Base-by-base conservation (phyloP, 2,113 vertebrate species). In the Sturnira hondurensis region DNA sequence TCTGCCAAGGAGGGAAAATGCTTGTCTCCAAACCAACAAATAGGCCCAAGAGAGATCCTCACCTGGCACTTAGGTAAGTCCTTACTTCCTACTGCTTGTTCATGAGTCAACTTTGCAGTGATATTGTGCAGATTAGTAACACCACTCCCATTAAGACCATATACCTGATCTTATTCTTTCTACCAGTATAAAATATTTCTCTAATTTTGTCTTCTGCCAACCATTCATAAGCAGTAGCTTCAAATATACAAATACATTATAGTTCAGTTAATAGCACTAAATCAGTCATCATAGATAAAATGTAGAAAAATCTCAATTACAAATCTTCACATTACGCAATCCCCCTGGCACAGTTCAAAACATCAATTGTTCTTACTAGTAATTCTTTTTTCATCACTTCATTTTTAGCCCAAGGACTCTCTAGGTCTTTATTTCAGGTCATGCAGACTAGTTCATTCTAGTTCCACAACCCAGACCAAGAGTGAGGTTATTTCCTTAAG, bases 211-310 rank as follows among this genome's bases (percentile, higher is more conserved):
- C 52, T 96, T 1, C 73, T 86, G 20, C 13, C n/a, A 89, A 47
- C 22, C 65, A n/a, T n/a, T 71, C 28, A 82, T 70, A 73, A 67
- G 78, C 1, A 54, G 58, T 67, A 86, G 38, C 20, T 77, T 82
- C 74, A 94, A 74, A 67, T 67, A 61, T 20, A 90, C 50, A 92
- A 84, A 78, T 86, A 36, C 52, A 41, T 80, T 82, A 90, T 87
- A 89, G 58, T 65, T 73, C 16, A 36, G 63, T 61, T 81, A 87
- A 78, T 93, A 81, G 41, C 81, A 56, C 16, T 71, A 33, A 95
- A 47, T 68, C 24, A 71, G 58, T 74, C 7, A 76, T 47, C 74
- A 54, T 19, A 47, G 10, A 81, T 84, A 90, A 80, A 61, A 87
- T 50, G 10, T 28, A 87, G 20, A 78, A 56, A 58, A 93, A 88